A percentile compares a stretch with the other conserved stretches of the same genome.
Conservation (phyloP, 2,888 invertebrate genomes). For the Alviniconcha strummeri region DNA sequence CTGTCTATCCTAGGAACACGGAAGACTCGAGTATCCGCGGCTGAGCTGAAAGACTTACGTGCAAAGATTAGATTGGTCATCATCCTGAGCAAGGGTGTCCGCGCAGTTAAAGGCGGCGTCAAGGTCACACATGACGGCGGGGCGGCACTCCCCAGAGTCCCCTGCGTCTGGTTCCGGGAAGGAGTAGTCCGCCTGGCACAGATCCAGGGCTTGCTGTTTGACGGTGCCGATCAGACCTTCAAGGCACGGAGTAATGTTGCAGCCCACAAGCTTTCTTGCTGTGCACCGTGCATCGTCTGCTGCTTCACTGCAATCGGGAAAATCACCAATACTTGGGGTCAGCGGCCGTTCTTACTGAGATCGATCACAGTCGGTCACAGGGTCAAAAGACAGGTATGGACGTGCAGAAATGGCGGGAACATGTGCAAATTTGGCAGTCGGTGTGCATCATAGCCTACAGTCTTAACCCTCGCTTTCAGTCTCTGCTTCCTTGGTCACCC, state of each 20-base stretch:
- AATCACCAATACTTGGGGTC: no score
- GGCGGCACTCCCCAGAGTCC: background rate
- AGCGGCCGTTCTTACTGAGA: no score
- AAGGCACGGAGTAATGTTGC: slow-evolving; percentile 16
- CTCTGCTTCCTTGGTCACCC: no score
- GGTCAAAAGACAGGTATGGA: no score
- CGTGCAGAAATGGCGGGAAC: no score
- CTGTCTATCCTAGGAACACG: no score
- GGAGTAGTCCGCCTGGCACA: slow-evolving; percentile 2
- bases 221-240: background rate
- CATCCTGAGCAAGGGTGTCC: background rate
- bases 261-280: background rate
- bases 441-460: no score
- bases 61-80: slow-evolving; percentile 4
- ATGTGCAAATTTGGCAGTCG: no score
- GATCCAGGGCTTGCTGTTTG: background rate
- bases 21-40: no score
- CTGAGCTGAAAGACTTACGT: background rate
- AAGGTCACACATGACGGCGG: slow-evolving; percentile 6
- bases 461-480: no score
- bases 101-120: slow-evolving; percentile 5
- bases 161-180: background rate
- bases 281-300: background rate
- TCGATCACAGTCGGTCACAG: no score
- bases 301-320: background rate